These are phyloP conservation scores for Lagopus muta DNA, from an alignment of 2,113 vertebrate genomes.

Conservation along the genomic window DNA sequence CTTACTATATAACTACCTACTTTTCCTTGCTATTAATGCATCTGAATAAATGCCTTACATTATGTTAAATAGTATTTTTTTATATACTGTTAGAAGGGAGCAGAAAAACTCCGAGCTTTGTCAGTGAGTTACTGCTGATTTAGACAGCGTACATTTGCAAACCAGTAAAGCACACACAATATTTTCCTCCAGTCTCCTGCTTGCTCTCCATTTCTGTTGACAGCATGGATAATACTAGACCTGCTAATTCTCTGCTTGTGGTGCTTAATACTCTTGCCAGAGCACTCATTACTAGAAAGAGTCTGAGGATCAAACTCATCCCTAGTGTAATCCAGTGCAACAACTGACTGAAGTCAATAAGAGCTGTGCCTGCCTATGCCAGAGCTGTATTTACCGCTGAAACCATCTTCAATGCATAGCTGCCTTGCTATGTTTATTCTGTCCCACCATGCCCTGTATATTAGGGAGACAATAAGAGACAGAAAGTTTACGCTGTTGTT, in stretches of 20 bases:
- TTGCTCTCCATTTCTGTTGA: neutral
- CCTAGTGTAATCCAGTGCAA: neutral
- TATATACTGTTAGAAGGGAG: conserved; percentile 2
- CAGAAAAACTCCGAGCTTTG: conserved; percentile 21
- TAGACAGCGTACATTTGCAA: conserved; percentile 12
- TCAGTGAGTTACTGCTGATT: neutral
- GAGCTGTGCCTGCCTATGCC: neutral
- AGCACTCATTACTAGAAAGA: neutral
- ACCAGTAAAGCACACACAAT: neutral
- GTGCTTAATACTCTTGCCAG: conserved; percentile 5
- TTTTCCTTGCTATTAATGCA: neutral
- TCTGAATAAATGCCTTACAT: neutral
- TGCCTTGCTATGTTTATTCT: conserved; percentile 34
- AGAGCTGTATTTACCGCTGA: neutral
- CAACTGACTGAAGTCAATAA: conserved; percentile 3
- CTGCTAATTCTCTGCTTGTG: conserved; percentile 17
- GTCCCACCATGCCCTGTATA: neutral
- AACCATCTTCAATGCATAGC: neutral
- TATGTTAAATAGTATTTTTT: neutral
- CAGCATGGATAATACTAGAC: neutral
- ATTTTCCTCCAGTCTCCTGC: neutral
- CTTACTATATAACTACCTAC: neutral
- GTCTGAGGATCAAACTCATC: conserved; percentile 31
- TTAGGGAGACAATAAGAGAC: neutral
- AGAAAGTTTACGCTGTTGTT: conserved; percentile 39